These are phyloP conservation scores for Pangasius sanitwongsei DNA, from an alignment of 2,797 vertebrate genomes.

Conservation along the genomic window DNA sequence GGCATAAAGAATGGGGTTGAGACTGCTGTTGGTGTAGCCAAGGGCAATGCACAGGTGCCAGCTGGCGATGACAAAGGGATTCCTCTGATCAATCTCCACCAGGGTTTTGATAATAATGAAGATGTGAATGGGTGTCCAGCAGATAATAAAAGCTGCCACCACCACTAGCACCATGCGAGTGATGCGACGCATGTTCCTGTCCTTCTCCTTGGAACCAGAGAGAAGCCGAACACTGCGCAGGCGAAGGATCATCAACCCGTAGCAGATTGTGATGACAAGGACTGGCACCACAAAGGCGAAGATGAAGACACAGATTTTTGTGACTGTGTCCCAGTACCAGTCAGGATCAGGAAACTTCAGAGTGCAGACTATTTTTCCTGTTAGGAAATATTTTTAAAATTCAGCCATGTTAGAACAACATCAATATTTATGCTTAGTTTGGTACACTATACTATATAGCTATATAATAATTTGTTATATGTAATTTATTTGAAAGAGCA, in stretches of 20 bases:
- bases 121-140: constrained; percentile 96
- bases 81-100: constrained; percentile 86
- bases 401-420: background rate
- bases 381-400: constrained; percentile 2
- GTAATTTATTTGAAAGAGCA: background rate
- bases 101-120: constrained; percentile 95
- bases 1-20: constrained; percentile 92
- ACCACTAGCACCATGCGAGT: constrained; percentile 94
- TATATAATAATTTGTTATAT: background rate
- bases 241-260: constrained; percentile 91
- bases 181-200: constrained; percentile 90
- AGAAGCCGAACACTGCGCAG: constrained; percentile 89
- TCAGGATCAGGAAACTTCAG: constrained; percentile 89
- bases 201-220: constrained; percentile 93
- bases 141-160: constrained; percentile 93
- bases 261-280: constrained; percentile 91
- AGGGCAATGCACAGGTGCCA: constrained; percentile 94
- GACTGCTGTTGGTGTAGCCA: constrained; percentile 95
- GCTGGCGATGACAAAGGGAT: constrained; percentile 86
- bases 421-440: background rate
- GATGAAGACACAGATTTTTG: constrained; percentile 95
- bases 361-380: constrained; percentile 83
- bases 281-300: constrained; percentile 93
- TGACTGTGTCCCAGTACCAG: constrained; percentile 93
- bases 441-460: background rate